These are phyloP conservation scores for Lamprotornis superbus DNA, from an alignment of 2,113 vertebrate species.

Conservation along the genomic window DNA sequence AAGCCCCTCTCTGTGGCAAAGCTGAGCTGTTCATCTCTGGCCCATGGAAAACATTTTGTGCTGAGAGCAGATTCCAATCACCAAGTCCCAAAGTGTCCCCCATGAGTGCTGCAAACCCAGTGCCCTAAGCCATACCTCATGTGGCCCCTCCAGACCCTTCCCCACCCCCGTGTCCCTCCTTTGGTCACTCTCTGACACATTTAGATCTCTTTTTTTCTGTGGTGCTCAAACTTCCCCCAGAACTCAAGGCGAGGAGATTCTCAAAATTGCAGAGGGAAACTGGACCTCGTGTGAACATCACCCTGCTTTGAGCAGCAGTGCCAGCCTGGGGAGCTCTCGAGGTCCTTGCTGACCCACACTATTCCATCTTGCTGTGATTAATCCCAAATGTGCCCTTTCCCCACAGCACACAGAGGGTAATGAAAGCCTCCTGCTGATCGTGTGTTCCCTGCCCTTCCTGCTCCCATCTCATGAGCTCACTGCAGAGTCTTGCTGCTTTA, in stretches of 20 bases:
- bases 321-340: neutral
- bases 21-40: neutral
- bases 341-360: neutral
- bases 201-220: neutral
- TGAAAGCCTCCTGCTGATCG: neutral
- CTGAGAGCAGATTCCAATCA: neutral
- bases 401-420: neutral
- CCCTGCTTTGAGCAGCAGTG: neutral
- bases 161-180: neutral
- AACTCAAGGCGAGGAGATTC: neutral
- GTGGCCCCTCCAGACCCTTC: neutral
- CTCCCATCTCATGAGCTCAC: neutral
- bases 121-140: neutral
- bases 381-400: neutral
- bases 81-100: neutral
- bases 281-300: accelerated
- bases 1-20: neutral
- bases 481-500: neutral
- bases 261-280: neutral
- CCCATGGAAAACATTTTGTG: accelerated
- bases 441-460: neutral
- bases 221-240: neutral
- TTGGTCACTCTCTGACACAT: neutral
- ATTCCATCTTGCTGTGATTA: neutral
- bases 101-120: neutral